Percentiles rank a stretch among this genome's conserved stretches.
Conservation (phyloP, 2,888 invertebrate genomes). For the Gnatocerus cornutus region DNA sequence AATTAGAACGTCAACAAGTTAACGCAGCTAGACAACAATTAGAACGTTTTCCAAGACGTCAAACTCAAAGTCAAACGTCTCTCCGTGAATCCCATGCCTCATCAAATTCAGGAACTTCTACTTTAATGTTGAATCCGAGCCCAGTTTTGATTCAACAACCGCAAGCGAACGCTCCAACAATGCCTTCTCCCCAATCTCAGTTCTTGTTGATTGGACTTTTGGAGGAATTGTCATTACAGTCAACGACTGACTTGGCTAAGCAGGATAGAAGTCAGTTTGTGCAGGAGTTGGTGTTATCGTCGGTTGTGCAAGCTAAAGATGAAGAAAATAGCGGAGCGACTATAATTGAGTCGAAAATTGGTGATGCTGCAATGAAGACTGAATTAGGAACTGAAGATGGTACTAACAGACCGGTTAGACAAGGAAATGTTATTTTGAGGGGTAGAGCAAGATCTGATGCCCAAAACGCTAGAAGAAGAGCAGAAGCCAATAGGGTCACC, state of each 20-base stretch:
- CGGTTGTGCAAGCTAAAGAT: slow-evolving; percentile 61
- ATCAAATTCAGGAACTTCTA: slow-evolving; percentile 61
- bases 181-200: slow-evolving; percentile 66
- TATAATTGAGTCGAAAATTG: neutral
- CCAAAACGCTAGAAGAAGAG: slow-evolving; percentile 66
- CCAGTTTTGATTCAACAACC: slow-evolving; percentile 65
- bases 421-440: slow-evolving; percentile 61
- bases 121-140: slow-evolving; percentile 67
- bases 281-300: slow-evolving; percentile 80
- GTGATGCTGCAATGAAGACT: slow-evolving; percentile 27
- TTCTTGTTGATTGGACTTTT: slow-evolving; percentile 67
- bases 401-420: slow-evolving; percentile 51
- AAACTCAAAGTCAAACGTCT: slow-evolving; percentile 75
- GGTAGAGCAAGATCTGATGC: slow-evolving; percentile 66
- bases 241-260: slow-evolving; percentile 74
- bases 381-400: slow-evolving; percentile 33
- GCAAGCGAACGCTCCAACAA: slow-evolving; percentile 63
- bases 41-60: slow-evolving; percentile 90
- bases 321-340: slow-evolving; percentile 5
- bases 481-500: slow-evolving; percentile 64
- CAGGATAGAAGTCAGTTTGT: slow-evolving; percentile 81
- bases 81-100: slow-evolving; percentile 59
- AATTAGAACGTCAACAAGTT: slow-evolving; percentile 92
- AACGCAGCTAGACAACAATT: slow-evolving; percentile 90
- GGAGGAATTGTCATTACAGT: slow-evolving; percentile 75